phyloP scores from a whole-genome alignment of 2,888 invertebrate genomes.

The Ferrisia virgata region DNA sequence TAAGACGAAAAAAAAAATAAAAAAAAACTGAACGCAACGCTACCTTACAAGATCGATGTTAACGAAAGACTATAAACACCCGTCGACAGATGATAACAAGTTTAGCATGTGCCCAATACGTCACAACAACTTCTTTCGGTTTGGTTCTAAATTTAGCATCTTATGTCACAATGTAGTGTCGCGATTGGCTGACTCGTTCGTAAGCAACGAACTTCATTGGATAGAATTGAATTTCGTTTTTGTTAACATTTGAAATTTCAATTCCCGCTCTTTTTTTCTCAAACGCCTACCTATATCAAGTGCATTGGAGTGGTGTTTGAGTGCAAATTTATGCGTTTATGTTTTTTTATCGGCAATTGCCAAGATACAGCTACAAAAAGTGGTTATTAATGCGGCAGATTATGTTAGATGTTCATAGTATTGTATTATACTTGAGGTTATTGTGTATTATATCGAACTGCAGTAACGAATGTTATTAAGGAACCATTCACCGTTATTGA shows the following conservation, averaged over 20 bases:
- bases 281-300: background rate
- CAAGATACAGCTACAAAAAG: background rate
- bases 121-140: background rate
- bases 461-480: no score
- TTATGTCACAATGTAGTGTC: background rate
- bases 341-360: conserved; percentile 12
- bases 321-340: conserved; percentile 12
- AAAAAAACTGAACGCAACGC: background rate
- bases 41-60: background rate
- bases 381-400: background rate
- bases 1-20: background rate
- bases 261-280: conserved; percentile 15
- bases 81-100: conserved; percentile 28
- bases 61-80: background rate
- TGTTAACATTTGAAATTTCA: conserved; percentile 6
- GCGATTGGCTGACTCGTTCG: background rate
- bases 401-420: background rate
- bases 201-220: background rate
- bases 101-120: conserved; percentile 7
- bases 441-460: no score
- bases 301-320: background rate
- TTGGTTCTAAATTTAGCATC: conserved; percentile 9
- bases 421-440: background rate
- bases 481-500: no score
- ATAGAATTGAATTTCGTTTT: background rate